Conservation (phyloP, 2,113 vertebrate genomes). For the Vombatus ursinus region DNA sequence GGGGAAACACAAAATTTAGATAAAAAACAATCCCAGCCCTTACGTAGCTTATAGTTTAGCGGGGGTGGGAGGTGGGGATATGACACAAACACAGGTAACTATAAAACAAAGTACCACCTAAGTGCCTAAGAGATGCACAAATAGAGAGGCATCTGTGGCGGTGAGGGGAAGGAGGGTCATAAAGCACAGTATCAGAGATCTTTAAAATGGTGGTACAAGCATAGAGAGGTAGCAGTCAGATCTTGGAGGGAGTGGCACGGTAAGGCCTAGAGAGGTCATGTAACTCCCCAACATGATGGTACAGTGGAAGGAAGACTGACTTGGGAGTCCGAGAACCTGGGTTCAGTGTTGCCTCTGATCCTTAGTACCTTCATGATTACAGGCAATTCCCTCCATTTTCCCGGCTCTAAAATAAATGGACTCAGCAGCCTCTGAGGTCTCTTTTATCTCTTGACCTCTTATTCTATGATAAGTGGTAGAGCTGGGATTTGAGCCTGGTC, state of each 20-base stretch:
- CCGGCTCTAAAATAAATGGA: no score
- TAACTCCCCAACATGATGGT: neutral
- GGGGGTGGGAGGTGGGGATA: accelerated
- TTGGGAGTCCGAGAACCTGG: neutral
- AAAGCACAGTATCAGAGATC: neutral
- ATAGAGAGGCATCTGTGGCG: no score
- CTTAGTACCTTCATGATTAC: neutral
- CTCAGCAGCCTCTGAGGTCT: neutral
- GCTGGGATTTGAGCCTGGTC: neutral
- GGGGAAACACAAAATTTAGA: neutral
- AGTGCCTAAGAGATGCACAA: neutral
- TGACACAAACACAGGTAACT: no score
- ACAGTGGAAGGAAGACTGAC: neutral
- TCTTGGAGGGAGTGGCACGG: neutral
- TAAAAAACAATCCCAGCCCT: neutral
- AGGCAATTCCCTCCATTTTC: no score
- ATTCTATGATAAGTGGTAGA: neutral
- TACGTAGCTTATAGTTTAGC: neutral
- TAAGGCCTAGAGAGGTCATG: neutral
- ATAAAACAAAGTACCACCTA: no score
- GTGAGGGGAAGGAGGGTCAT: neutral
- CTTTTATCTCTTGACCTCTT: neutral
- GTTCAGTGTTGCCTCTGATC: neutral
- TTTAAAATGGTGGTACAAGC: neutral
- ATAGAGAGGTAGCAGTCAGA: neutral